Evolutionary conservation across 2,888 invertebrate genomes (phyloP).

Genomic region (Macrosiphum euphorbiae): DNA sequence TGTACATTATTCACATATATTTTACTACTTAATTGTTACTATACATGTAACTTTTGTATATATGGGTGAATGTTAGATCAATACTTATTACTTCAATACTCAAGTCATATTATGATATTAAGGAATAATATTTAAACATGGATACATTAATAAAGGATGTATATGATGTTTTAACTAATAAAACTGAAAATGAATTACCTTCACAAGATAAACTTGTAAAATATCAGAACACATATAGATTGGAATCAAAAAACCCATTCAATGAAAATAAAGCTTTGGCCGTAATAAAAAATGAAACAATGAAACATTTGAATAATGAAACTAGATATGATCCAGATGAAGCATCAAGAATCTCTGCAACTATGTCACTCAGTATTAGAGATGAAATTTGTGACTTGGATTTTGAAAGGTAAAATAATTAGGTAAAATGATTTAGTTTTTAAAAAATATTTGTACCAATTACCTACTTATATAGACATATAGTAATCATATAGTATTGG

Average conservation of each 20-base stretch:
- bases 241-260: constrained; percentile 77
- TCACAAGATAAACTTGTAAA: constrained; percentile 44
- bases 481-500: neutral
- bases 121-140: neutral
- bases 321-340: constrained; percentile 47
- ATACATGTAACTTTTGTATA: neutral
- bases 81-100: neutral
- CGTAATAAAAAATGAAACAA: constrained; percentile 40
- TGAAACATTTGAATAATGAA: constrained; percentile 52
- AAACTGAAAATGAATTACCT: constrained; percentile 51
- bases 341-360: constrained; percentile 29
- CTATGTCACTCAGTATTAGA: constrained; percentile 44
- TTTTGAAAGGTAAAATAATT: constrained; percentile 58
- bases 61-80: neutral
- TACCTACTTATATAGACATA: neutral
- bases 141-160: constrained; percentile 60
- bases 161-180: constrained; percentile 56
- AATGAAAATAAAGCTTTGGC: constrained; percentile 68
- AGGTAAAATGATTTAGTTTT: constrained; percentile 41
- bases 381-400: constrained; percentile 46
- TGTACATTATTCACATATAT: neutral
- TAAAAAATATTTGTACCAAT: neutral
- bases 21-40: neutral
- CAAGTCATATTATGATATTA: neutral
- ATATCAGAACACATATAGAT: constrained; percentile 75